A percentile compares a stretch with the other conserved stretches of the same genome.
Conservation (phyloP, 2,113 vertebrate species). For the Bubo scandiacus region DNA sequence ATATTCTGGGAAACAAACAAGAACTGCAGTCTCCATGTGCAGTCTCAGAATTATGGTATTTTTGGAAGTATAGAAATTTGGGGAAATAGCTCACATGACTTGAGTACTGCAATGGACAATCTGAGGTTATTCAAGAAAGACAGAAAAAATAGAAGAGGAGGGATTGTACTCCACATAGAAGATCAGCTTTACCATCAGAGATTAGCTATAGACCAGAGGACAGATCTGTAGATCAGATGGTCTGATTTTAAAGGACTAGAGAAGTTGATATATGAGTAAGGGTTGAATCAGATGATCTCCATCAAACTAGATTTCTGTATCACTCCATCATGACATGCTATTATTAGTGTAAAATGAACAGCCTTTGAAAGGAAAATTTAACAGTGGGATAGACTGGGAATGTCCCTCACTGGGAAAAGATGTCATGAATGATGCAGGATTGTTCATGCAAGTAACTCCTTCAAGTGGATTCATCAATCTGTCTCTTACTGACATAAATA, state of each 20-base stretch:
- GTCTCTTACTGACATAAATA: neutral
- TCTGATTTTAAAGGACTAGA: neutral
- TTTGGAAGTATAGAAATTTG: neutral
- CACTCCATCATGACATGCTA: neutral
- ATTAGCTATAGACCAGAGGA: neutral
- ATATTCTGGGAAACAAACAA: neutral
- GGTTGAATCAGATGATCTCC: neutral
- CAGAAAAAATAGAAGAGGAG: neutral
- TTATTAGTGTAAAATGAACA: neutral
- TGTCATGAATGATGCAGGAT: neutral
- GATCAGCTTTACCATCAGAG: neutral
- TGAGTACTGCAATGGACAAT: too few species aligned
- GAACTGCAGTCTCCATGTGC: neutral
- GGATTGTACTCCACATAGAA: neutral
- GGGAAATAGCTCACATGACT: neutral
- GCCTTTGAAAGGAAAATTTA: neutral
- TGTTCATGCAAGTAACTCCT: neutral
- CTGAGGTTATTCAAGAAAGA: neutral
- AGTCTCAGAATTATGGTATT: neutral
- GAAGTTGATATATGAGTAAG: neutral
- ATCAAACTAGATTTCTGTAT: neutral
- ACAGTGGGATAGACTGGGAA: neutral
- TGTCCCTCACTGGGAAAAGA: neutral
- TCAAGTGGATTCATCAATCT: neutral
- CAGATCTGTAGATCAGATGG: neutral